Evolutionary conservation across 2,888 invertebrate genomes (phyloP).

Genomic region (Cryptus viduatorius): DNA sequence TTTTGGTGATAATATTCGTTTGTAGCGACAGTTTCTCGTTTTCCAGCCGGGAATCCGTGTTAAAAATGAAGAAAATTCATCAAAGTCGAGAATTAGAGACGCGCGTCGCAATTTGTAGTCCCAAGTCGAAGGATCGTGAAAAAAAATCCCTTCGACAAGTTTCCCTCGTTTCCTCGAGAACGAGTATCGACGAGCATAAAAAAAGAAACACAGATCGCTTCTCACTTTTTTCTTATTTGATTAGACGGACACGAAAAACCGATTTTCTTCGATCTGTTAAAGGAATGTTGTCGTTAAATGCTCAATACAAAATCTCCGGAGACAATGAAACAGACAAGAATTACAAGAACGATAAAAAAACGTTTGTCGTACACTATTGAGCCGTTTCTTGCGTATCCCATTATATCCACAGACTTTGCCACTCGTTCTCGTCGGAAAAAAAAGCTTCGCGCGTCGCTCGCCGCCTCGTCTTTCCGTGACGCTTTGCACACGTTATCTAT

Average conservation of each 20-base stretch:
- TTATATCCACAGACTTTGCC: background rate
- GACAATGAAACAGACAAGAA: slow-evolving; percentile 16
- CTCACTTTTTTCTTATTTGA: background rate
- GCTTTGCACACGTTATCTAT: slow-evolving; percentile 11
- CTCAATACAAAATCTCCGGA: background rate
- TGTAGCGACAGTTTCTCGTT: slow-evolving; percentile 9
- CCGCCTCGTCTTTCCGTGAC: background rate
- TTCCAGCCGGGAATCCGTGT: slow-evolving; percentile 31
- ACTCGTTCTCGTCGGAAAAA: background rate
- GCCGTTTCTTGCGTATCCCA: slow-evolving; percentile 5
- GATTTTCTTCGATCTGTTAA: slow-evolving; percentile 3
- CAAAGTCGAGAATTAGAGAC: slow-evolving; percentile 39
- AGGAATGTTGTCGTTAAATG: slow-evolving; percentile 53
- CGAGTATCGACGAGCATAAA: slow-evolving; percentile 2
- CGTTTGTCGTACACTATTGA: background rate
- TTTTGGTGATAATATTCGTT: slow-evolving; percentile 22
- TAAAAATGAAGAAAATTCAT: slow-evolving; percentile 38
- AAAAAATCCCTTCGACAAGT: slow-evolving; percentile 3
- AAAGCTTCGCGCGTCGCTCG: background rate
- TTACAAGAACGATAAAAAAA: background rate
- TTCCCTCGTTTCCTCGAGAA: slow-evolving; percentile 8
- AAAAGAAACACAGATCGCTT: background rate
- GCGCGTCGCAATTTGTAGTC: background rate
- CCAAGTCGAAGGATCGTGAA: slow-evolving; percentile 14
- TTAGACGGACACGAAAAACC: background rate